A percentile compares a stretch with the other conserved stretches of the same genome.
Evolutionary conservation across 2,113 vertebrate species (phyloP).

Genomic region (Turnix velox): DNA sequence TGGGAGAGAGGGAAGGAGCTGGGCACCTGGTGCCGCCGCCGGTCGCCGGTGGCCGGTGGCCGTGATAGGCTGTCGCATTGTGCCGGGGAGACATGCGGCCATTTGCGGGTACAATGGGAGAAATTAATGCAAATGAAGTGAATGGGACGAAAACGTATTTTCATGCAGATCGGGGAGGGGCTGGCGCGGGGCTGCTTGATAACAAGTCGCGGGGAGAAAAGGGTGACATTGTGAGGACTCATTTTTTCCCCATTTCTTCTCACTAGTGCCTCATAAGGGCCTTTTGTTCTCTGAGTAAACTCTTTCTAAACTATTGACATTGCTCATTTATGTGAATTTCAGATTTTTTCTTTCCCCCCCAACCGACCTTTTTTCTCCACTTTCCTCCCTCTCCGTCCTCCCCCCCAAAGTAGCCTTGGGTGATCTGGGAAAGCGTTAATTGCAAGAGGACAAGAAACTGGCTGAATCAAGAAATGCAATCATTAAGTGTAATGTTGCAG

Average conservation of each 20-base stretch:
- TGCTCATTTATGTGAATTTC: conserved; percentile 98
- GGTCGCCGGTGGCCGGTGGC: conserved; percentile 39
- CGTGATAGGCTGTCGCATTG: conserved; percentile 92
- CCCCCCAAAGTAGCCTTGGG: conserved; percentile 76
- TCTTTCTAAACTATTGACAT: conserved; percentile 99
- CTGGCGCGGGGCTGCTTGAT: conserved; percentile 95
- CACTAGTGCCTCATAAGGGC: conserved; percentile 94
- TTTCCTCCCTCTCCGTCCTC: too few relatives aligned
- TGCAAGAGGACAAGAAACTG: conserved; percentile 81
- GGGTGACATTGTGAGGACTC: conserved; percentile 96
- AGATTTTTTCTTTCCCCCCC: conserved; percentile 66
- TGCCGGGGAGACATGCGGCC: conserved; percentile 94
- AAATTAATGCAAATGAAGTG: conserved; percentile 99
- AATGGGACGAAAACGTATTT: conserved; percentile 98
- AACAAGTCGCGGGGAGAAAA: conserved; percentile 98
- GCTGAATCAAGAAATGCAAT: conserved; percentile 81
- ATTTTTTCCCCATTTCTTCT: conserved; percentile 90
- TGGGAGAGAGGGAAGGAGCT: conserved; percentile 79
- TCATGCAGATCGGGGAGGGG: conserved; percentile 99
- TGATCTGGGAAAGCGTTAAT: conserved; percentile 91
- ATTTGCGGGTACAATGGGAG: conserved; percentile 98
- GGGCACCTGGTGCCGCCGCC: conserved; percentile 93
- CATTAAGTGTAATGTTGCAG: conserved; percentile 94
- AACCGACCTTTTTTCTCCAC: background rate
- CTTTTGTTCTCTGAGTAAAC: conserved; percentile 98